Base-by-base conservation (phyloP, 1,140 invertebrate genomes). In the Venturia canescens region DNA sequence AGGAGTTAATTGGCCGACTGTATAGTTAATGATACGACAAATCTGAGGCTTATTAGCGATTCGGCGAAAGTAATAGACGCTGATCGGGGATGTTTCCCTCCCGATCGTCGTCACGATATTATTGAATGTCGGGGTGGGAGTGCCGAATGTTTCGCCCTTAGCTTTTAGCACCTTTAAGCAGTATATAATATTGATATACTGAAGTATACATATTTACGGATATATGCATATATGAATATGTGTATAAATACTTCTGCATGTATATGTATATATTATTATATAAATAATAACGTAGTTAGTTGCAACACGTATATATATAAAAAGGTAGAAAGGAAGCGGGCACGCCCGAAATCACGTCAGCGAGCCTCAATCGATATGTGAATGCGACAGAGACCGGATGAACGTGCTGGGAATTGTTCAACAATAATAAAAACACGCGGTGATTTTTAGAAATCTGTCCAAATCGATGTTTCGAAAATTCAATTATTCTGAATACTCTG, bases 1-100 rank as follows among this genome's bases (percentile, higher is more conserved):
- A 66, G 15, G 27, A 27, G 13, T 66, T 13, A 23, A 66, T 27
- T 66, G 60, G 3, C 60, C 60, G 60, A 23, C 60, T 66, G 60
- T 66, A 66, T 66, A 66, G 60, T 66, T 66, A 66, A 23, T 66
- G 60, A 27, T 66, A 66, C 60, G 60, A 66, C 27, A 66, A 66
- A 66, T 66, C 26, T 66, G 60, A 27, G 26, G 21, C 23, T 66
- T 66, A 66, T 66, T 66, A 26, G 60, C 23, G 7, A 26, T 66
- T 66, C 60, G 60, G 60, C 60, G 60, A 66, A 66, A 66, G 60
- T 66, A 29, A 66, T 3, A 66, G 3, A 27, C 60, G 21, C 3
- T 6, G 60, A 66, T 66, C 21, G 26, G 60, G 23, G 23, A 29
- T 66, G 23, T 66, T 27, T 27, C 23, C 60, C 15, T 66, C 60